These are phyloP conservation scores for Sebastes fasciatus DNA, from an alignment of 2,113 vertebrate genomes.

Conservation along the genomic window DNA sequence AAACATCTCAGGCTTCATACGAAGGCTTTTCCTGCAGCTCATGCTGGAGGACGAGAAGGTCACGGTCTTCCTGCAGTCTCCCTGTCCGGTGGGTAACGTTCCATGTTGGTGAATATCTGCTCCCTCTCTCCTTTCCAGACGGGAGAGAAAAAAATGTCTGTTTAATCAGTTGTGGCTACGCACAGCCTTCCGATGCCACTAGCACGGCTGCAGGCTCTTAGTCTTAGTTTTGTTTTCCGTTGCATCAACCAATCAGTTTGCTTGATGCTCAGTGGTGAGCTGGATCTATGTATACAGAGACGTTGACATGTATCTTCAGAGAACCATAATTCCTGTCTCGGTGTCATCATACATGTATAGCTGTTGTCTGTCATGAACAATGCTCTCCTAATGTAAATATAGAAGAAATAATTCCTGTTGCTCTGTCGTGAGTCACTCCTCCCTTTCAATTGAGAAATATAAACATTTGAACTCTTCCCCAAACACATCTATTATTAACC, in stretches of 20 bases:
- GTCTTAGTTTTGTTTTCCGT: neutral
- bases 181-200: neutral
- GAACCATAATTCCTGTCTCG: no score
- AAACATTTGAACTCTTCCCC: no score
- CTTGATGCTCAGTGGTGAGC: neutral
- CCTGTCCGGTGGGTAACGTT: conserved; percentile 91
- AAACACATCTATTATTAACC: no score
- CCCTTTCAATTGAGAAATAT: no score
- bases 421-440: no score
- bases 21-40: conserved; percentile 96
- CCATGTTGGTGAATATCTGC: neutral
- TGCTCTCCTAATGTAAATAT: no score
- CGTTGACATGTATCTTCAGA: no score
- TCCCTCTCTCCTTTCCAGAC: neutral
- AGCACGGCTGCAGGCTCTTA: no score
- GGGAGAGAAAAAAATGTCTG: neutral
- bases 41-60: conserved; percentile 99
- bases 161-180: neutral
- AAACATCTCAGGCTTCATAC: conserved; percentile 98
- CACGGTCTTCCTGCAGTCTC: conserved; percentile 98
- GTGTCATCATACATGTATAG: no score
- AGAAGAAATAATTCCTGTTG: no score
- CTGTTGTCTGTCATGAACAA: no score
- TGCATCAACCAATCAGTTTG: neutral
- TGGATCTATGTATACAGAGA: no score